Conservation (phyloP, 2,888 invertebrate species). For the Drosophila buzzatii region DNA sequence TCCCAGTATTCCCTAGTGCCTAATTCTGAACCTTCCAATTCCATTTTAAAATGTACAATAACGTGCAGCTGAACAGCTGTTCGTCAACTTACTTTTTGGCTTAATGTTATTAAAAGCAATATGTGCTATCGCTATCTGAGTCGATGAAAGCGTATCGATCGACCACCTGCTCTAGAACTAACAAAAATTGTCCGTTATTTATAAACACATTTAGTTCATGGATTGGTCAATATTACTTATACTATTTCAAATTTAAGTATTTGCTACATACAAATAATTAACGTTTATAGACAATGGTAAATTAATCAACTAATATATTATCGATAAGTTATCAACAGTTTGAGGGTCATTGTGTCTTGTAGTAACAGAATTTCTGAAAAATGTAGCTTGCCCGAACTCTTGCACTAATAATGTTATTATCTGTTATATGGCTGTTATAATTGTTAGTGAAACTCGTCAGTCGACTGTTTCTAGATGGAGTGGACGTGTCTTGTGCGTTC, state of each 20-base stretch:
- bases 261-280: not conserved
- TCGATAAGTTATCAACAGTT: constrained; percentile 16
- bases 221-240: too few relatives aligned
- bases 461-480: constrained; percentile 46
- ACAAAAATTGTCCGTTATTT: not conserved
- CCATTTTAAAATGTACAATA: constrained; percentile 75
- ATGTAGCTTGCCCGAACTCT: constrained; percentile 13
- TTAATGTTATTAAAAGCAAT: not conserved
- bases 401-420: constrained; percentile 23
- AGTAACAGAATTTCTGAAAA: constrained; percentile 77
- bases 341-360: not conserved
- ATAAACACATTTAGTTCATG: not conserved
- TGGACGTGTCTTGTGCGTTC: constrained; percentile 48
- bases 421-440: constrained; percentile 52
- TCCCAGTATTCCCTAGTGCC: constrained; percentile 95
- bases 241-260: not conserved
- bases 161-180: too few relatives aligned
- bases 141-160: constrained; percentile 6
- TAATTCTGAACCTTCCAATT: constrained; percentile 90
- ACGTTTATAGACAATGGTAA: not conserved
- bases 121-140: not conserved
- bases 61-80: constrained; percentile 25
- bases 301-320: not conserved
- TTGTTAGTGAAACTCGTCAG: constrained; percentile 53
- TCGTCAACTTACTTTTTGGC: not conserved